Base-by-base conservation (phyloP, 2,888 invertebrate genomes). In the Hipparchia sbordonii region DNA sequence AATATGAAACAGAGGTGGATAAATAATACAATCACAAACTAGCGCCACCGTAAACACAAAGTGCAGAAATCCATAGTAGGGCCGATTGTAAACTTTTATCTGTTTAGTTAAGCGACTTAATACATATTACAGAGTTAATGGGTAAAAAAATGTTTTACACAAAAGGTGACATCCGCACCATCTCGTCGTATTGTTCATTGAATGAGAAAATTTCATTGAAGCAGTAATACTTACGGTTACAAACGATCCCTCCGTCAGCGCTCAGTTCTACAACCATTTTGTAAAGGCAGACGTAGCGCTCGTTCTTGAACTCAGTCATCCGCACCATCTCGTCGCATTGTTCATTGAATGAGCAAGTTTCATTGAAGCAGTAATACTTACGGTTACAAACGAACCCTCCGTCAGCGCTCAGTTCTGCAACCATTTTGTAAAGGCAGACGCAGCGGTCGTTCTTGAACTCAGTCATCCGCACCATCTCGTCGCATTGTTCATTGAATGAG, bases 401-500 rank as follows among this genome's bases (percentile, higher is more conserved):
- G 80, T 97, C 97, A 97, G 4, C 96, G 94, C 46, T 96, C 96
- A 95, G 90, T 77, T 96, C 92, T 45, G 97, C 96, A 63, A 95
- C 94, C 95, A 96, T 96, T 85, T 97, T 97, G 93, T 96, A 97
- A 79, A 96, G 95, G 89, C 97, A 98, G 68, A 95, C 94, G 88
- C 97, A 97, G 4, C 46, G n/a, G n/a, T 96, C 96, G 87, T 97
- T 97, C 74, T 96, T 94, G 88, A 97, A 98, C 88, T 97, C 97
- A 52, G 97, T 97, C 92, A 96, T 96, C 82, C 94, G 94, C 78
- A 96, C 95, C 79, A 94, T 93, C 92, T 94, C 94, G 85, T 97
- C 97, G 92, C 97, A 98, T 91, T 98, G 97, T 86, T 97, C 97
- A 89, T 96, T 96, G 94, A 97, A 97, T 85, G 95, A 95, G 84